Base-by-base conservation (phyloP, 2,113 vertebrate genomes). In the Azemiops feae region DNA sequence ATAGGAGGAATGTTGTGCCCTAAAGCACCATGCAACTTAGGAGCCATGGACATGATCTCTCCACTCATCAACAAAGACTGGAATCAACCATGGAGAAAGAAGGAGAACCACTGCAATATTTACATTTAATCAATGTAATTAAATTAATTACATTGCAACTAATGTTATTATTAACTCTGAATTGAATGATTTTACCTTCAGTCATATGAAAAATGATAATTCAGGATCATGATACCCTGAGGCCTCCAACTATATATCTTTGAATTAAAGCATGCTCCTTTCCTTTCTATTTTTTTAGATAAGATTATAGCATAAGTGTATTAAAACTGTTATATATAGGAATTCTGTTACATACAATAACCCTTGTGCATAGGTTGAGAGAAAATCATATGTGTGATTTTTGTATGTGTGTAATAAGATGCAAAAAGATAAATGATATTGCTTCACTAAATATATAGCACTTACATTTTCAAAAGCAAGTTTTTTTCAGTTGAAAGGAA, bases 391-490 rank as follows among this genome's bases (percentile, higher is more conserved):
- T 60, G 85, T n/a, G 85, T 87, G 89, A 91, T 91, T 11, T 9
- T 14, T 87, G 30, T 43, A 20, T 52, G 85, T 2, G 9, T 50
- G 95, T 89, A 90, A 86, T 90, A 9, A 30, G 69, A 93, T n/a
- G 22, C 91, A 58, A 94, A 94, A 9, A 57, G 11, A 89, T 74
- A 52, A 0, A 85, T 10, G 57, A 54, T 89, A 39, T 95, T 95
- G 93, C 93, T 91, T 92, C 18, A 23, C 58, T 16, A 87, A 53
- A 94, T 27, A 88, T 92, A 87, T 5, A 85, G 95, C 93, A 93
- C 47, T 94, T 30, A 92, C 91, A 81, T 94, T 92, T 93, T 95
- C 91, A 91, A 89, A 10, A 93, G 91, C 88, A 93, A 92, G 18
- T 95, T 94, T 95, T 90, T 88, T 95, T 91, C 87, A 93, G 39